Conservation (phyloP, 2,113 vertebrate genomes). For the Micromys minutus region DNA sequence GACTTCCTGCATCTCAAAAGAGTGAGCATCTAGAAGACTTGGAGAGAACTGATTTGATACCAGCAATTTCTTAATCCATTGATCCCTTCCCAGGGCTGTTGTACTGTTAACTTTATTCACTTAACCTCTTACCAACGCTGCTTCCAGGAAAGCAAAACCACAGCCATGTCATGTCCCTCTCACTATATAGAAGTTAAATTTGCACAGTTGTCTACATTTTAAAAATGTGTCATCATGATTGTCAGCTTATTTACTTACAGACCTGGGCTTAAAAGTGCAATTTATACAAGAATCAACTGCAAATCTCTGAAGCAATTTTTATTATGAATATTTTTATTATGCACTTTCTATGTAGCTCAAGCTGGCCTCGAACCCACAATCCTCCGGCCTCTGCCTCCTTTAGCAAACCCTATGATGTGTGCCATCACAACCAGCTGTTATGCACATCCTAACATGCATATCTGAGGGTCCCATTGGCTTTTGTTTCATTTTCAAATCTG, state of each 20-base stretch:
- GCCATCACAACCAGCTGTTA: no score
- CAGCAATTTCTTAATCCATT: accelerated
- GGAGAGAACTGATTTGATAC: background rate
- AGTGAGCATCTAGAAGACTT: background rate
- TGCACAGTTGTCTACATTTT: background rate
- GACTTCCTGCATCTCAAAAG: background rate
- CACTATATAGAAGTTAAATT: background rate
- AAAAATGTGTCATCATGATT: background rate
- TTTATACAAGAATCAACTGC: slow-evolving; percentile 15
- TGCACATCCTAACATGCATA: background rate
- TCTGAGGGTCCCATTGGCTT: background rate
- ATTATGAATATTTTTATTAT: background rate
- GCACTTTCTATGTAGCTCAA: background rate
- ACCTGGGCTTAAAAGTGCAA: background rate
- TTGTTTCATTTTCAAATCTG: slow-evolving; percentile 17
- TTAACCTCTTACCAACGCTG: background rate
- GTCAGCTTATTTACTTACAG: background rate
- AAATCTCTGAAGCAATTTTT: background rate
- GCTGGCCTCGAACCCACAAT: no score
- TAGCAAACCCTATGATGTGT: no score
- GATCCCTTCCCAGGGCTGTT: background rate
- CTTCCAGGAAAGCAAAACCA: background rate
- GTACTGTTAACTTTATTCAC: background rate
- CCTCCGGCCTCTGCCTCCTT: no score
- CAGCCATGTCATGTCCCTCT: background rate